Evolutionary conservation across 2,888 invertebrate genomes (phyloP), one percentile per base, ranked within the genome.

Genomic region (Eupeodes latifasciatus): DNA sequence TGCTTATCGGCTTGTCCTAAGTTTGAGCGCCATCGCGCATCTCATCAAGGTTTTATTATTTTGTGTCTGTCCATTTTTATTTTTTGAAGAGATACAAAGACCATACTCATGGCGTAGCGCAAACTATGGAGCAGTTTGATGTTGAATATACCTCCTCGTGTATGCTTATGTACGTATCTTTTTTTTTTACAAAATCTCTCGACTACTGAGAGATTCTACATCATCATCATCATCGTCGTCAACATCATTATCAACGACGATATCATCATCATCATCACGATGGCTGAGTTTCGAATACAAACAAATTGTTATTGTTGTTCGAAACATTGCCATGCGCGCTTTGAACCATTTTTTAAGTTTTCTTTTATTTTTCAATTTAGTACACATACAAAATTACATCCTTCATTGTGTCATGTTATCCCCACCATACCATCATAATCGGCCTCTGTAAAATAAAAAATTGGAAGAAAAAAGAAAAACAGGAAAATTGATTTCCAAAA

Each of bases 401-500:
- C 89, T 85, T 90, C 85, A 83, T 89, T 89, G 88, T 89, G 89
- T 89, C 79, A 90, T 90, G 90, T 91, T 93, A 93, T 93, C 93
- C 93, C 93, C 93, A 93, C 95, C 95, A 96, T 96, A 92, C 93
- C 96, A 93, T 92, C 92, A 93, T 93, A 92, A 96, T 96, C 96
- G 97, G 97, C 97, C 97, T 97, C 97, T 97, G 96, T 96, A 96
- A 93, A 93, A 93, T 91, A 91, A 91, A 27, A 91, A 85, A 91
- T 91, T 90, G 90, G 95, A 93, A 94, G 94, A 94, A 94, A 94
- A 94, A 91, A 91, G 93, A 93, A 93, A 91, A 90, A 91, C 69
- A 89, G 90, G 89, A 89, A 91, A 91, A 84, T 89, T 83, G 59
- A 84, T 89, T 84, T 87, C 89, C 94, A 94, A 94, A 94, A 94